Percentiles rank a stretch among this genome's conserved stretches.
Conservation (phyloP, 2,888 invertebrate species). For the Macrophya annulata region DNA sequence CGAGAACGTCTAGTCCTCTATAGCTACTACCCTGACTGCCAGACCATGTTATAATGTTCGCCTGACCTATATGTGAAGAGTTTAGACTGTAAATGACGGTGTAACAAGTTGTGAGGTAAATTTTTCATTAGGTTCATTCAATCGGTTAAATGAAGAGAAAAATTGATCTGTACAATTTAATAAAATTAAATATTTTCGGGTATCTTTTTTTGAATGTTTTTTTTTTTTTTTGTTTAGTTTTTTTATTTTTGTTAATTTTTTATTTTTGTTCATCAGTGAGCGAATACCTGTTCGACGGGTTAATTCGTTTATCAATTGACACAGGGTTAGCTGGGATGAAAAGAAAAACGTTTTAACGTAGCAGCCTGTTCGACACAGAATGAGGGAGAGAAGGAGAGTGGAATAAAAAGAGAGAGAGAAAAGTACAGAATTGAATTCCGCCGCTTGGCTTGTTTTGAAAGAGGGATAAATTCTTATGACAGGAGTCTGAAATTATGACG, state of each 20-base stretch:
- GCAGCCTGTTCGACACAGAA: conserved; percentile 44
- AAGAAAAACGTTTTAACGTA: conserved; percentile 56
- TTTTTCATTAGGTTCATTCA: neutral
- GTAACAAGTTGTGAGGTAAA: neutral
- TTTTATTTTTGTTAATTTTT: too few relatives aligned
- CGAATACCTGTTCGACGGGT: too few relatives aligned
- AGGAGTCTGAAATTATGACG: conserved; percentile 42
- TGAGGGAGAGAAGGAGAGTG: conserved; percentile 41
- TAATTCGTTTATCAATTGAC: conserved; percentile 29
- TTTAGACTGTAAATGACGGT: neutral
- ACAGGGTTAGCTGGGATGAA: neutral
- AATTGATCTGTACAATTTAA: neutral
- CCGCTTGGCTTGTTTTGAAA: conserved; percentile 47
- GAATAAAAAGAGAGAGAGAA: conserved; percentile 50
- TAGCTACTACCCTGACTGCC: neutral
- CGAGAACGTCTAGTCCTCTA: conserved; percentile 37
- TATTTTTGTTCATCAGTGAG: too few relatives aligned
- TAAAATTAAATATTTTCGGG: neutral
- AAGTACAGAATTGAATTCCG: conserved; percentile 45
- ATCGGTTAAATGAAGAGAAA: too few relatives aligned
- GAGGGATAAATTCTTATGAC: conserved; percentile 42
- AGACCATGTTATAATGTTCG: conserved; percentile 41
- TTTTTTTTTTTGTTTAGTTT: neutral
- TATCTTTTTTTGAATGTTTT: neutral
- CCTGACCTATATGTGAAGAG: conserved; percentile 56